phyloP scores from a whole-genome alignment of 2,113 vertebrate genomes.

The Sclerurus mexicanus region DNA sequence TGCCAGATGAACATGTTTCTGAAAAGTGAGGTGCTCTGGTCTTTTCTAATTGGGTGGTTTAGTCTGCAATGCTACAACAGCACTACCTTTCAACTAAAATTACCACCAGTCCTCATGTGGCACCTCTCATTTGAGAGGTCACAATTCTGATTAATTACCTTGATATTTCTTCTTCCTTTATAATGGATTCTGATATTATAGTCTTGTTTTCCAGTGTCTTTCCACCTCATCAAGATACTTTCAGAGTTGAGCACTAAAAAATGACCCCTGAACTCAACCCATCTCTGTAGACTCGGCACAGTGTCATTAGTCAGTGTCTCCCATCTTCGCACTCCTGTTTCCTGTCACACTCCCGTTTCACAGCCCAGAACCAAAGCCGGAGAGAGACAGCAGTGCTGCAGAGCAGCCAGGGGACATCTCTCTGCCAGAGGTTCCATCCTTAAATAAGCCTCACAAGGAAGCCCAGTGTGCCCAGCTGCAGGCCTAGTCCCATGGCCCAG shows the following conservation, averaged over 20 bases:
- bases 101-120: background rate
- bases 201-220: background rate
- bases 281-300: background rate
- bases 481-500: background rate
- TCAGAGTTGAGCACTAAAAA: background rate
- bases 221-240: background rate
- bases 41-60: background rate
- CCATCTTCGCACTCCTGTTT: background rate
- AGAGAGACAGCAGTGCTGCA: background rate
- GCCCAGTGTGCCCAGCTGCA: background rate
- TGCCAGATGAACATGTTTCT: background rate
- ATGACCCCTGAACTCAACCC: background rate
- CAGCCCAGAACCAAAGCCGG: background rate
- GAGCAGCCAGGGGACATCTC: too few relatives aligned
- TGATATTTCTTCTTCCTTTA: background rate
- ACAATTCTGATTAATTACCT: background rate
- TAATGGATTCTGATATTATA: background rate
- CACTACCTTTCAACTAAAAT: background rate
- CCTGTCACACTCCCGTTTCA: background rate
- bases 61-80: background rate
- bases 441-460: background rate
- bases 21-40: background rate
- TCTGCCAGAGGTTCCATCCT: background rate
- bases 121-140: background rate
- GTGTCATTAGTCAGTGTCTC: background rate